Conservation (phyloP, 2,888 invertebrate genomes). For the Belgica antarctica region DNA sequence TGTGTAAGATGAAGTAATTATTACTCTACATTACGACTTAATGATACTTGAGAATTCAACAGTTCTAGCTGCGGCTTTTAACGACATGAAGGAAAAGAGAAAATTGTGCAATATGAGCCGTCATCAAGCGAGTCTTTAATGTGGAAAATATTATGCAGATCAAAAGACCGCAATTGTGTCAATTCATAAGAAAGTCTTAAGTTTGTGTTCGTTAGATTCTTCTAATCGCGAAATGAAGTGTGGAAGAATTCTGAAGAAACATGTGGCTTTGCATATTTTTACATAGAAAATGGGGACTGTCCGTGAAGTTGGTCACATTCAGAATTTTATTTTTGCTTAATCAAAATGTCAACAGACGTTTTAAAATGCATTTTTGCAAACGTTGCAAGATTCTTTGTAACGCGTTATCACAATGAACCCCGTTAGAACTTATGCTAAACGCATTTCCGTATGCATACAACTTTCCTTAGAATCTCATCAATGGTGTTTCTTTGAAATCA, state of each 20-base stretch:
- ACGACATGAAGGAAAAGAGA: neutral
- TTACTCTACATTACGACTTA: neutral
- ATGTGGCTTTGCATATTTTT: neutral
- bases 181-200: slow-evolving; percentile 33
- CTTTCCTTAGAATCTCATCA: no score
- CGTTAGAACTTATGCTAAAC: no score
- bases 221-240: slow-evolving; percentile 37
- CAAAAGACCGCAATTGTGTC: slow-evolving; percentile 32
- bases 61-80: slow-evolving; percentile 27
- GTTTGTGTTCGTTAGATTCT: neutral
- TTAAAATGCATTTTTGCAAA: no score
- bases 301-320: no score
- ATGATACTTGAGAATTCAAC: slow-evolving; percentile 27
- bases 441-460: no score
- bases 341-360: no score
- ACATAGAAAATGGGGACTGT: neutral
- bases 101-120: slow-evolving; percentile 31
- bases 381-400: no score
- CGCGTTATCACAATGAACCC: no score
- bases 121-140: neutral
- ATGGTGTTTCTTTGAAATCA: no score
- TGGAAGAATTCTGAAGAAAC: slow-evolving; percentile 23
- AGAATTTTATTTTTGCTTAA: no score
- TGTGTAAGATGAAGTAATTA: slow-evolving; percentile 1
- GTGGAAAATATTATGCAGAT: slow-evolving; percentile 17